Base-by-base conservation (phyloP, 2,797 vertebrate genomes). In the Adelosebastes latens region DNA sequence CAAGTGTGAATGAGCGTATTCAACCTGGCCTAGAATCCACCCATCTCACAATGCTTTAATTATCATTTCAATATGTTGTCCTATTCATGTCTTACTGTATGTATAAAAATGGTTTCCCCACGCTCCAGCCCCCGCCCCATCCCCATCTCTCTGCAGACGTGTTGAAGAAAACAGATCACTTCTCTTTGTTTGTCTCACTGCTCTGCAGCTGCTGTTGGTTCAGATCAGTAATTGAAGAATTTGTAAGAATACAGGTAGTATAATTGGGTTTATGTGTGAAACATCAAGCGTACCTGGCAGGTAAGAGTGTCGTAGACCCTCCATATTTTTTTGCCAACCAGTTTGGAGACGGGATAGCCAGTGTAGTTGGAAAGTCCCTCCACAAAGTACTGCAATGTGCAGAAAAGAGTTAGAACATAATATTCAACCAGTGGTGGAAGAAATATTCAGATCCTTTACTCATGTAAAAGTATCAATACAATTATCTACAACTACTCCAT, bases 241-340 rank as follows among this genome's bases (percentile, higher is more conserved):
- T 32, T 75, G 32, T 52, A 29, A 81, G 22, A 78, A 78, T 22
- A 3, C 31, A 78, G 13, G 10, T 8, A 59, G 24, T 14, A 20
- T 6, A 36, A 6, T 32, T 24, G 27, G 49, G 36, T 80, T 66
- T 18, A 25, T 34, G 24, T 25, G 31, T 60, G 49, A 10, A 59
- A 58, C n/a, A 62, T 25, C 5, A 18, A 39, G 2, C 3, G 25
- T 96, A 97, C 97, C 97, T 98, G 97, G 88, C 97, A 97, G 75
- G 87, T 92, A 1, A 98, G 95, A 27, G 97, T 96, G 87, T 99
- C 97, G 0, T 97, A 97, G 20, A 94, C 94, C 85, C 94, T 94
- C 97, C 97, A 97, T 36, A 97, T 93, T 87, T 93, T 95, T 75
- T 93, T 94, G 59, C 96, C 93, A 0, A 94, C 93, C 80, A 96